phyloP scores from a whole-genome alignment of 2,888 invertebrate genomes.

The Timema podura region DNA sequence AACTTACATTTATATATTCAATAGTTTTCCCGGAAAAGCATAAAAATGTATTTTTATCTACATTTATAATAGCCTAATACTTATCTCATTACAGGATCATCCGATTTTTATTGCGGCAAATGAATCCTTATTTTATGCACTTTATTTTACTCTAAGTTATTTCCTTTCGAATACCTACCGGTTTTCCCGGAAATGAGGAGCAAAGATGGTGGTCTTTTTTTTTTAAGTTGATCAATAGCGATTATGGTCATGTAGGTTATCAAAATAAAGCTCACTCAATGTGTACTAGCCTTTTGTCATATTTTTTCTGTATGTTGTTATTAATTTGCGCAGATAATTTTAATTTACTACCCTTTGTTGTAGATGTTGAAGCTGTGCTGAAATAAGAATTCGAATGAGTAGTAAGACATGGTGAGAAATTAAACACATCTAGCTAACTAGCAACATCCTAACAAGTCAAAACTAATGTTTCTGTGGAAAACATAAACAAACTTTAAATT shows the following conservation, averaged over 20 bases:
- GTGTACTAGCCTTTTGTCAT: no score
- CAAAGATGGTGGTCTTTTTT: background rate
- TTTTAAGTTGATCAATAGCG: background rate
- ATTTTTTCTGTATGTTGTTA: no score
- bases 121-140: background rate
- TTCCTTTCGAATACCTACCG: background rate
- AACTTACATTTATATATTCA: background rate
- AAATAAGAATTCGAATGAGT: no score
- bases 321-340: no score
- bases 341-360: no score
- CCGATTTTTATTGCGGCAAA: background rate
- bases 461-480: no score
- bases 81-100: background rate
- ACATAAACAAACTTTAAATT: no score
- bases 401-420: no score
- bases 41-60: background rate
- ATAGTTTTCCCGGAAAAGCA: background rate
- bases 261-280: no score
- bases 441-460: no score
- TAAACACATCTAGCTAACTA: no score
- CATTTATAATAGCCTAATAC: background rate
- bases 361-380: no score
- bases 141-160: background rate
- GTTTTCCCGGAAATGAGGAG: background rate
- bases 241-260: background rate